Evolutionary conservation across 1,140 invertebrate genomes (phyloP), one percentile per base, ranked within the genome.

Genomic region (Apis cerana): DNA sequence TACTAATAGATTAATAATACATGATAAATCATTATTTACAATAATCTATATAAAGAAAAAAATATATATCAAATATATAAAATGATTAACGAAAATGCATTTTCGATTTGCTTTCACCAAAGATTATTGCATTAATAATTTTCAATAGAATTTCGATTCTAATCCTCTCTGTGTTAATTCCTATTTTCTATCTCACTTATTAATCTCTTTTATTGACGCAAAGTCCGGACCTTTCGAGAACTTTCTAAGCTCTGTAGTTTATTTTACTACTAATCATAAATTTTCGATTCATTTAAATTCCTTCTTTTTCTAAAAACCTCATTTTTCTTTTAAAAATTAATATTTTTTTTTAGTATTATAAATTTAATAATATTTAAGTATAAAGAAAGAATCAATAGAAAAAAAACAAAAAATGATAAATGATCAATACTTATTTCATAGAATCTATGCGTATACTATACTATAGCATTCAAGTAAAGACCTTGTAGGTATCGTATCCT

Each of bases 1-100:
- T 48, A 70, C 71, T 79, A 79, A 61, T 33, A 68, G 48, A 70
- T 79, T 79, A 79, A 79, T 72, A 79, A 71, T 23, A 71, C 68
- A 68, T 71, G 68, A 43, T 48, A 79, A 79, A 79, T 79, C 61
- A 64, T 64, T 75, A 79, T 72, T 71, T 79, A 23, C 27, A 80
- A 80, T 48, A 43, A 12, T 59, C 59, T 27, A 56, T 80, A 54
- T 61, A 74, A 50, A 27, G 59, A 69, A 3, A 33, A 33, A 3
- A 33, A 33, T 33, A 33, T 64, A 79, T 71, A 80, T 48, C n/a
- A 12, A 48, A 64, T 80, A 54, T 61, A 74, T 33, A 33, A 33
- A 59, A 27, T 50, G 50, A 48, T 80, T 80, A 80, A 80, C 69
- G 59, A 69, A 72, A 56, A 21, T 43, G 68, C 48, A 72, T 69